Conservation (phyloP, 2,888 invertebrate species). For the Dynastes maya region DNA sequence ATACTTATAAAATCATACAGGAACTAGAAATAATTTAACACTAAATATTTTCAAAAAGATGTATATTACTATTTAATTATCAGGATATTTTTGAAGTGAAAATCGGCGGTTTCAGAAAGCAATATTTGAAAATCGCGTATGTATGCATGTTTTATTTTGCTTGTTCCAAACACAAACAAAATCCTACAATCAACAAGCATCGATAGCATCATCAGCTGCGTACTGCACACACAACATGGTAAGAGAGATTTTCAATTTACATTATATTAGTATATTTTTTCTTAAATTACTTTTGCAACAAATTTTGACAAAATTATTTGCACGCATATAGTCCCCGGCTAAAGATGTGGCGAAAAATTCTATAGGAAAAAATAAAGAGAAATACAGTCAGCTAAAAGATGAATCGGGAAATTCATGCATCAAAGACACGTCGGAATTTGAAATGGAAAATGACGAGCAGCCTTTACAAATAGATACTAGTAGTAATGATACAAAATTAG, state of each 20-base stretch:
- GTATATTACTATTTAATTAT: background rate
- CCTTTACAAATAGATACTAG: slow-evolving; percentile 52
- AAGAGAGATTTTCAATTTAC: slow-evolving; percentile 16
- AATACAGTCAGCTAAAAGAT: slow-evolving; percentile 37
- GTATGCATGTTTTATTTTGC: slow-evolving; percentile 50
- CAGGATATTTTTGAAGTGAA: background rate
- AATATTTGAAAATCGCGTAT: slow-evolving; percentile 49
- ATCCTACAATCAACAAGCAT: slow-evolving; percentile 53
- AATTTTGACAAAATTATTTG: background rate
- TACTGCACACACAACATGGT: slow-evolving; percentile 48
- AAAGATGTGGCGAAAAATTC: slow-evolving; percentile 33
- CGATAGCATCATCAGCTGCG: slow-evolving; percentile 30
- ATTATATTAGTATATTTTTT: background rate
- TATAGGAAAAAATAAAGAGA: slow-evolving; percentile 30
- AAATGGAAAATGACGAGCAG: slow-evolving; percentile 53
- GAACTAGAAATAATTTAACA: background rate
- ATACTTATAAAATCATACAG: background rate
- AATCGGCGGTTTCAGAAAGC: background rate
- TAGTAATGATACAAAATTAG: slow-evolving; percentile 25
- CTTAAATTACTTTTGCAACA: background rate
- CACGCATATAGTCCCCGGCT: slow-evolving; percentile 24
- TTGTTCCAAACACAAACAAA: slow-evolving; percentile 53
- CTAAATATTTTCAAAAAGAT: background rate
- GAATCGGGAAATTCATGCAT: slow-evolving; percentile 19
- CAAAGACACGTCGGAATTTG: slow-evolving; percentile 43